These are phyloP conservation scores for Drosophila melanocephala DNA, from an alignment of 2,888 invertebrate species.

Conservation along the genomic window DNA sequence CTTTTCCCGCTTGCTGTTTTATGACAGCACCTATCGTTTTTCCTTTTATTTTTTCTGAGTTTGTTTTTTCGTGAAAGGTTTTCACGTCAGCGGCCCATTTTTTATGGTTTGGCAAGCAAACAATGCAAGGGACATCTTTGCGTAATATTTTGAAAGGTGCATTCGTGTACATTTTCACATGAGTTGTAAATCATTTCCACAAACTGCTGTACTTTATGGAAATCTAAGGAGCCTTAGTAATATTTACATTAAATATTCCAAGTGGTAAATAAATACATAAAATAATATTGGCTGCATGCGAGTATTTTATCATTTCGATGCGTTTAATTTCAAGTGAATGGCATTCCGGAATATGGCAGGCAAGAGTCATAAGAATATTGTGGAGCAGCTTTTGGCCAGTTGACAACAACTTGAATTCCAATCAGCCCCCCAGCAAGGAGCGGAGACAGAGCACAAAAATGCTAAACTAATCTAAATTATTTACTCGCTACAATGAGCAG, in stretches of 20 bases:
- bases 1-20: conserved; percentile 74
- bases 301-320: conserved; percentile 1
- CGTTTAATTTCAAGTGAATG: conserved; percentile 7
- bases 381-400: conserved; percentile 13
- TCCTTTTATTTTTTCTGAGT: conserved; percentile 17
- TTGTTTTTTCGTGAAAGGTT: conserved; percentile 61
- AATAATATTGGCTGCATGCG: not conserved
- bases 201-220: not conserved
- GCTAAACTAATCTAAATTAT: conserved; percentile 78
- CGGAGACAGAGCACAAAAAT: conserved; percentile 51
- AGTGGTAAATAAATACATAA: not conserved
- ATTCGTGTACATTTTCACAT: conserved; percentile 53
- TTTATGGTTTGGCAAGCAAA: conserved; percentile 74
- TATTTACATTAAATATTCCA: not conserved
- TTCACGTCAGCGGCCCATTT: conserved; percentile 61
- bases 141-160: conserved; percentile 82
- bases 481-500: conserved; percentile 78
- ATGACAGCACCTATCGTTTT: conserved; percentile 59
- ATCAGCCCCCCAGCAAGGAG: conserved; percentile 52
- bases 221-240: not conserved
- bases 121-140: conserved; percentile 57
- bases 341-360: not conserved
- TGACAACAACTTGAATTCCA: conserved; percentile 56
- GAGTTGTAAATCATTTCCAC: conserved; percentile 68
- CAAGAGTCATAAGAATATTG: conserved; percentile 44